Conservation (phyloP, 2,888 invertebrate genomes). For the Digitonthophagus gazella region DNA sequence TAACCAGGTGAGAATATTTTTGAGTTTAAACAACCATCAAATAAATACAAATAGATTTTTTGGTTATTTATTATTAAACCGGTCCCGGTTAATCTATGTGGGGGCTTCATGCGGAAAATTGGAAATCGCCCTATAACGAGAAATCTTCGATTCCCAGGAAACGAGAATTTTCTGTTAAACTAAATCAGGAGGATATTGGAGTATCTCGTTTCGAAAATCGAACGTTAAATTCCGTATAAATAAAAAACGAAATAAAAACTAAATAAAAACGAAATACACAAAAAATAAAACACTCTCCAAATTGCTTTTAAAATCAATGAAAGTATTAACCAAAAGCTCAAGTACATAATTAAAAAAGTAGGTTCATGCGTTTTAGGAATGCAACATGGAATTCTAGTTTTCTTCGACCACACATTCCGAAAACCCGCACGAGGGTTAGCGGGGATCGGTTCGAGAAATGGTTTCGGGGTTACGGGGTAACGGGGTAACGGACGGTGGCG, state of each 20-base stretch:
- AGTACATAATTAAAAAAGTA: neutral
- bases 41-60: neutral
- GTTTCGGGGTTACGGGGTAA: neutral
- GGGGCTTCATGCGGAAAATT: neutral
- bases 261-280: neutral
- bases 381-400: neutral
- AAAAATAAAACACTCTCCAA: no score
- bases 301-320: neutral
- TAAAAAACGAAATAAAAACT: neutral
- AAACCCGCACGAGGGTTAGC: neutral
- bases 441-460: neutral
- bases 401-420: neutral
- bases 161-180: neutral
- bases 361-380: neutral
- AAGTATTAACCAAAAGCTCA: neutral
- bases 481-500: slow-evolving; percentile 19
- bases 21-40: neutral
- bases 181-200: neutral
- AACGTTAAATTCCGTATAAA: no score
- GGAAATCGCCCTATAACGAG: neutral
- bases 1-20: neutral
- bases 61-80: neutral
- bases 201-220: neutral
- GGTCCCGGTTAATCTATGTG: neutral
- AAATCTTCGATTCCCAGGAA: neutral